Base-by-base conservation (phyloP, 2,797 vertebrate genomes). In the Microchirus variegatus region DNA sequence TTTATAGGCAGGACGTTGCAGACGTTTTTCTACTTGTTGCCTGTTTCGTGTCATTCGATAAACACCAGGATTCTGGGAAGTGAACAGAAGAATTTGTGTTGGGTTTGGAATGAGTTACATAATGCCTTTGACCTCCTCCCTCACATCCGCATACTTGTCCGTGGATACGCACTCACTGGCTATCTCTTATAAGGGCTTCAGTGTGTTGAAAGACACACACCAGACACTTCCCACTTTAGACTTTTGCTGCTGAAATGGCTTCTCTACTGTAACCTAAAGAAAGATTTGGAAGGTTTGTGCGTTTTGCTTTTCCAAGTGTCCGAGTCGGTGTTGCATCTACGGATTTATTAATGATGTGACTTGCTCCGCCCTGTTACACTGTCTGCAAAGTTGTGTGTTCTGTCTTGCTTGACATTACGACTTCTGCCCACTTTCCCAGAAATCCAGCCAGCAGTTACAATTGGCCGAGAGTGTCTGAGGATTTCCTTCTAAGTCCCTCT, bases 401-500 rank as follows among this genome's bases (percentile, higher is more conserved):
- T 47, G 43, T 75, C 73, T 75, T 63, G 63, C 61, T 75, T 67
- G 71, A 79, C 69, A 77, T 76, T 51, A 76, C 78, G 75, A 77
- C 77, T 81, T 78, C 75, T 64, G 70, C 62, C 85, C 69, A 36
- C 70, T 75, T 72, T 86, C 76, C 73, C 75, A 82, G 75, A 82
- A 85, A 84, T 82, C 68, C 75, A 84, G 69, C 65, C 78, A n/a
- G 63, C 52, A 43, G 44, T 40, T 80, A 59, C 67, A 68, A 70
- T 76, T 85, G 84, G 82, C 78, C 70, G 57, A 0, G 56, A 73
- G 65, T 38, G 19, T 67, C 70, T 73, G 71, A 71, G 70, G 77
- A 80, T 83, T 89, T 87, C 82, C 75, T 63, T 65, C 70, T 83
- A 70, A 85, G 80, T 83, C 70, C 62, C 75, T 74, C 60, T 88